Evolutionary conservation across 2,797 vertebrate species (phyloP).

Genomic region (Manis crassicaudata): DNA sequence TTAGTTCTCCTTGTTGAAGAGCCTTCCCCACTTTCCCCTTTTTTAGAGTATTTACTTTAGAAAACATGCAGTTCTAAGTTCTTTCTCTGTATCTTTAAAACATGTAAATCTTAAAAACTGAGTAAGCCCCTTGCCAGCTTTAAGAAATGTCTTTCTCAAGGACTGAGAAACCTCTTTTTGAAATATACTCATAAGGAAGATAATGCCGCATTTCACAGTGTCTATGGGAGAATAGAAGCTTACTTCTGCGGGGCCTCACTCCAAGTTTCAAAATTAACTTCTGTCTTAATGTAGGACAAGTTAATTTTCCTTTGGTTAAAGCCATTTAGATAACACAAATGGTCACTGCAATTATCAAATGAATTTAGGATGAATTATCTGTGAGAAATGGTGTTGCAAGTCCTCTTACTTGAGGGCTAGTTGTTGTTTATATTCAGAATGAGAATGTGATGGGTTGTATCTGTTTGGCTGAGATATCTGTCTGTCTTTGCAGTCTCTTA

Average conservation of each 20-base stretch:
- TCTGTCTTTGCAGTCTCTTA: neutral
- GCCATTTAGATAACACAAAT: neutral
- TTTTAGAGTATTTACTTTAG: neutral
- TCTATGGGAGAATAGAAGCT: neutral
- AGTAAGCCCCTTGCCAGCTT: neutral
- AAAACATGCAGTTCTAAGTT: neutral
- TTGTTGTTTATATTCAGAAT: neutral
- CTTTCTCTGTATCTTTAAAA: neutral
- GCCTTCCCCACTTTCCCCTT: neutral
- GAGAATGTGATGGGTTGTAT: neutral
- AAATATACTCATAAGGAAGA: neutral
- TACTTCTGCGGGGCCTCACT: accelerated
- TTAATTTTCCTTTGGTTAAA: neutral
- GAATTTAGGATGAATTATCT: neutral
- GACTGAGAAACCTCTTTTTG: neutral
- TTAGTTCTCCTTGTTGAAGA: neutral
- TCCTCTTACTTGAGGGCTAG: neutral
- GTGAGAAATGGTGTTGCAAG: neutral
- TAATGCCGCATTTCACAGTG: neutral
- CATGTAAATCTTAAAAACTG: neutral
- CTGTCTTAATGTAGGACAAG: neutral
- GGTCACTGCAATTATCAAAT: neutral
- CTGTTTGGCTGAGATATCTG: neutral
- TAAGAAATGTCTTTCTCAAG: neutral
- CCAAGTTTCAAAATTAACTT: neutral